These are phyloP conservation scores for Pungitius pungitius DNA, from an alignment of 2,113 vertebrate genomes.

Conservation along the genomic window DNA sequence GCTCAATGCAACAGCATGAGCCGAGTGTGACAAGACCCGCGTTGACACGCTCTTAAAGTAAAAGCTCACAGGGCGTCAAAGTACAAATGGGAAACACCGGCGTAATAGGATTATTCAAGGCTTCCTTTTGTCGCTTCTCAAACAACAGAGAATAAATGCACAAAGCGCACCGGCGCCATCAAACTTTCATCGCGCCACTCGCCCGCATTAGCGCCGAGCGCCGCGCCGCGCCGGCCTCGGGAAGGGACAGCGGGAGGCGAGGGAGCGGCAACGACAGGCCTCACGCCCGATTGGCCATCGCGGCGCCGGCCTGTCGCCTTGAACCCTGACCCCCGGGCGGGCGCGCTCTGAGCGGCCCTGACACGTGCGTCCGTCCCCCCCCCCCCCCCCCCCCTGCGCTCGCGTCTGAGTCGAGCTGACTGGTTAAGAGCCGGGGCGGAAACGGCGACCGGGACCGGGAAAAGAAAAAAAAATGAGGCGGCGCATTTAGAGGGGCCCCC, in stretches of 20 bases:
- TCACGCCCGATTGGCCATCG: constrained; percentile 72
- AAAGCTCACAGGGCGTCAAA: constrained; percentile 45
- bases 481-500: constrained; percentile 72
- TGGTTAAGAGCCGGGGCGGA: constrained; percentile 76
- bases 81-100: constrained; percentile 57
- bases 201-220: constrained; percentile 59
- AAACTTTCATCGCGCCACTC: constrained; percentile 67
- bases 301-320: constrained; percentile 65
- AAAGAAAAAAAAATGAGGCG: constrained; percentile 50
- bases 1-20: constrained; percentile 31
- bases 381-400: no score
- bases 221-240: constrained; percentile 33
- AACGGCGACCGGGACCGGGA: constrained; percentile 49
- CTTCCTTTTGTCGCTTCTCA: constrained; percentile 51
- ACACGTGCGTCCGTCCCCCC: no score
- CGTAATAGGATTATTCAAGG: constrained; percentile 68
- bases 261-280: constrained; percentile 43
- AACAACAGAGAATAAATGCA: constrained; percentile 58
- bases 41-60: constrained; percentile 53
- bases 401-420: constrained; percentile 73
- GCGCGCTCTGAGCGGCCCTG: constrained; percentile 66
- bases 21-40: constrained; percentile 42
- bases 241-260: constrained; percentile 66
- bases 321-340: constrained; percentile 74
- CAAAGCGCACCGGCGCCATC: constrained; percentile 55